These are phyloP conservation scores for Tor tambroides DNA, from an alignment of 2,113 vertebrate species.

Conservation along the genomic window DNA sequence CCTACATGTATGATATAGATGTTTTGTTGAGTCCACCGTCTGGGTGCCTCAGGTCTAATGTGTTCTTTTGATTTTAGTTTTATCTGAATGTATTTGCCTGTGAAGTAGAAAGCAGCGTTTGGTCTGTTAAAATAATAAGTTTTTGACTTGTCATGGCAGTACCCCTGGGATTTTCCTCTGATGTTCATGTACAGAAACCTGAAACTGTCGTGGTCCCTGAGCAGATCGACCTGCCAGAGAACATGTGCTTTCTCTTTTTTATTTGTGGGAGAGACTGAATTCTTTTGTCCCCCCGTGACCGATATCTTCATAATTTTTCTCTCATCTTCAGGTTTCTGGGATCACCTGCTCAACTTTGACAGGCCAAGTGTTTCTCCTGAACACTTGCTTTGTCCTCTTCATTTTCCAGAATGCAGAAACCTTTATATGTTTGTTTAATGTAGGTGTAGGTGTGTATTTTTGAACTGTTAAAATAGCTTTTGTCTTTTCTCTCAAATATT, in stretches of 20 bases:
- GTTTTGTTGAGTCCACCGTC: slow-evolving; percentile 17
- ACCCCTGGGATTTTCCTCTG: slow-evolving; percentile 57
- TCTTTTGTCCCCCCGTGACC: neutral
- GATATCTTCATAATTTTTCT: neutral
- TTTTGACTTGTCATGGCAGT: neutral
- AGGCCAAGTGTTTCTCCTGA: slow-evolving; percentile 18
- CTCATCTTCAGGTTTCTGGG: slow-evolving; percentile 24
- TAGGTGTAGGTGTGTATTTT: neutral
- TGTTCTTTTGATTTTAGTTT: neutral
- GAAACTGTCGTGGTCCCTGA: slow-evolving; percentile 44
- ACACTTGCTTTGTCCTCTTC: neutral
- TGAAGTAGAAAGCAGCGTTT: slow-evolving; percentile 44
- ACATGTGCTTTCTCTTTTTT: slow-evolving; percentile 22
- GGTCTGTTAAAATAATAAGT: slow-evolving; percentile 38
- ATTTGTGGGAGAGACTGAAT: neutral
- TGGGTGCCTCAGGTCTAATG: neutral
- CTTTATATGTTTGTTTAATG: neutral
- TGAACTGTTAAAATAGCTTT: neutral
- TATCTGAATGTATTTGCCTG: slow-evolving; percentile 11
- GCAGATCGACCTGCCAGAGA: slow-evolving; percentile 8
- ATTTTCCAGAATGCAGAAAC: neutral
- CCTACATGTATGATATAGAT: slow-evolving; percentile 4
- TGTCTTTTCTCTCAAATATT: neutral
- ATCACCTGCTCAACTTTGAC: slow-evolving; percentile 7
- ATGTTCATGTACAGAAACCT: slow-evolving; percentile 62